Evolutionary conservation across 2,888 invertebrate genomes (phyloP).

Genomic region (Venusia cambrica): DNA sequence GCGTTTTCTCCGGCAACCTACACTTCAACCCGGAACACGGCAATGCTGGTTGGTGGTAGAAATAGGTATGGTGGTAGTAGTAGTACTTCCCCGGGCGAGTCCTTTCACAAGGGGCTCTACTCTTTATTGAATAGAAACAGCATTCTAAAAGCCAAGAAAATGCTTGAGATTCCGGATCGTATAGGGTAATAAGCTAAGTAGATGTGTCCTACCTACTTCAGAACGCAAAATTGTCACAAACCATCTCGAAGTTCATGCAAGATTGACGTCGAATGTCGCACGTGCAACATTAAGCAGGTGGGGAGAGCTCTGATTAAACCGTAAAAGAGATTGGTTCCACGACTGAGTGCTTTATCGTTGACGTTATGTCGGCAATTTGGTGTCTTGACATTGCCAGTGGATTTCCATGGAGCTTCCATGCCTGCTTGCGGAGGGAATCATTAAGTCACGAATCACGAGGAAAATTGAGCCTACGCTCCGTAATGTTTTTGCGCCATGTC

Average conservation of each 20-base stretch:
- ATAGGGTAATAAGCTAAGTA: too few species aligned
- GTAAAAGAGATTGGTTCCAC: conserved; percentile 76
- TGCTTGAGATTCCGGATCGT: too few species aligned
- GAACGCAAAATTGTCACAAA: conserved; percentile 8
- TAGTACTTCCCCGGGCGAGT: too few species aligned
- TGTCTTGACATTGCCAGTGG: conserved; percentile 38
- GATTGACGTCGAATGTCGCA: conserved; percentile 46
- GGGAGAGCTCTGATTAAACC: conserved; percentile 72
- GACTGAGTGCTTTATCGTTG: conserved; percentile 70
- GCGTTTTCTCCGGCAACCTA: too few species aligned
- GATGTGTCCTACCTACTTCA: conserved; percentile 2
- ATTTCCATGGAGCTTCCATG: conserved; percentile 35
- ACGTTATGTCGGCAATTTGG: conserved; percentile 68
- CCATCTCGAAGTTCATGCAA: conserved; percentile 39
- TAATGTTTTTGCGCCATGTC: conserved; percentile 5
- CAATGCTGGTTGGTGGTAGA: too few species aligned
- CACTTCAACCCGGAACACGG: too few species aligned
- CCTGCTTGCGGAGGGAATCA: conserved; percentile 31
- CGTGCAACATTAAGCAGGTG: conserved; percentile 52
- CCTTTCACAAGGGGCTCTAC: too few species aligned
- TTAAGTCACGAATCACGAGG: conserved; percentile 17
- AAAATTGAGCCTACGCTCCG: conserved; percentile 7
- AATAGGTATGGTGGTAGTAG: too few species aligned
- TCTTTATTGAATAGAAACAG: too few species aligned
- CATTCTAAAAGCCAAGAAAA: too few species aligned